Evolutionary conservation across 1,140 invertebrate genomes (phyloP).

Genomic region (Camponotus vicinus): DNA sequence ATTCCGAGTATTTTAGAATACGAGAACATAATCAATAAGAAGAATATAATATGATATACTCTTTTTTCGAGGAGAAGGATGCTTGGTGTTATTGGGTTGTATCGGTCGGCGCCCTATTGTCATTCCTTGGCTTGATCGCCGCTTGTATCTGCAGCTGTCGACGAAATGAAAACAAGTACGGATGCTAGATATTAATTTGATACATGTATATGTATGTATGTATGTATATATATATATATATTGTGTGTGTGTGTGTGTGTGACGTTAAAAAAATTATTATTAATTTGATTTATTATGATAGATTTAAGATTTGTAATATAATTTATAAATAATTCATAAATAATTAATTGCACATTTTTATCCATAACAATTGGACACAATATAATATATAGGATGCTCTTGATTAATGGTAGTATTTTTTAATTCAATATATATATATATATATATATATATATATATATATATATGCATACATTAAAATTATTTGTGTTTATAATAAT

Average conservation of each 20-base stretch:
- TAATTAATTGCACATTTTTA: background rate
- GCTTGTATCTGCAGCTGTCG: conserved; percentile 84
- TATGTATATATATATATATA: no score
- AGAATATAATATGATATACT: conserved; percentile 75
- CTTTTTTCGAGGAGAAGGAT: conserved; percentile 76
- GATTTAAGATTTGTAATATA: conserved; percentile 3
- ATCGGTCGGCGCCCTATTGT: conserved; percentile 80
- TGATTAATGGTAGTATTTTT: background rate
- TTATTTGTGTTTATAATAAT: background rate
- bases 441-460: no score
- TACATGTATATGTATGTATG: no score
- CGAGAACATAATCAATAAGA: background rate
- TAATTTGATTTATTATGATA: conserved; percentile 10
- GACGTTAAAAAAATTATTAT: no score
- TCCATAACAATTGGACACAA: background rate
- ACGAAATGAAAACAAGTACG: conserved; percentile 83
- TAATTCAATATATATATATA: no score
- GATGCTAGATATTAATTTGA: background rate
- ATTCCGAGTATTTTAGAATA: conserved; percentile 1
- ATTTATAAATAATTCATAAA: background rate
- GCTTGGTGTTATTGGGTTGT: conserved; percentile 83
- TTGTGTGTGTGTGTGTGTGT: no score
- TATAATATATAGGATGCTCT: background rate
- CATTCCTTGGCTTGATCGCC: conserved; percentile 82
- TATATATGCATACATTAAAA: no score